Conservation (phyloP, 2,797 vertebrate genomes). For the Catharus ustulatus region DNA sequence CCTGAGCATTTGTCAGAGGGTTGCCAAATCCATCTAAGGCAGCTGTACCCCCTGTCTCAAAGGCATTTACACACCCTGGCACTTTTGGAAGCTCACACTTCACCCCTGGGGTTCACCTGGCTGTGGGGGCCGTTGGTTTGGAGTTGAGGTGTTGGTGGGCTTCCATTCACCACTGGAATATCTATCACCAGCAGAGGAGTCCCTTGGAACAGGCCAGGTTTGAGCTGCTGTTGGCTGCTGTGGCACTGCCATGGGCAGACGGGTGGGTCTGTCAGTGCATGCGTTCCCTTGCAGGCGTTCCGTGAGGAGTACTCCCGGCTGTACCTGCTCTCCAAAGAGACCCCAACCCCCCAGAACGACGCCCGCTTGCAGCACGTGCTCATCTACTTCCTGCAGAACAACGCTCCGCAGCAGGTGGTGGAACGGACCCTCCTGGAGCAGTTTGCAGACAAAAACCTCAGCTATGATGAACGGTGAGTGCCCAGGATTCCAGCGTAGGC, state of each 20-base stretch:
- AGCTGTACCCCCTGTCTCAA: not conserved
- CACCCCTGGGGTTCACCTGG: accelerated
- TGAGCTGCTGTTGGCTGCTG: not conserved
- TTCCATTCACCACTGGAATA: accelerated
- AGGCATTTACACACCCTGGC: too few relatives aligned
- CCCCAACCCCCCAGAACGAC: constrained; percentile 85
- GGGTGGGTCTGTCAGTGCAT: accelerated
- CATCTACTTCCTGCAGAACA: constrained; percentile 94
- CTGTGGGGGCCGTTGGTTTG: not conserved
- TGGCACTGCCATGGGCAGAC: accelerated
- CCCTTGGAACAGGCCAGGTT: accelerated
- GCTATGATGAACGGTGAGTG: constrained; percentile 91
- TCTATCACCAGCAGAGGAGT: not conserved
- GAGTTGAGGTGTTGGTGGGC: not conserved
- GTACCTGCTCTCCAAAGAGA: constrained; percentile 87
- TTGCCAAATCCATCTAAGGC: not conserved
- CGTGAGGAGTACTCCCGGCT: constrained; percentile 73
- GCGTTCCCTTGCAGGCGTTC: not conserved
- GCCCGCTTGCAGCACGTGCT: constrained; percentile 90
- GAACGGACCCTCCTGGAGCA: constrained; percentile 94
- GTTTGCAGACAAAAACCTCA: constrained; percentile 94
- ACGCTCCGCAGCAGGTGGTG: constrained; percentile 88
- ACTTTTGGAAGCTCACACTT: not conserved
- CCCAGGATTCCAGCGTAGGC: accelerated
- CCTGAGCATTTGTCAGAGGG: not conserved